Evolutionary conservation across 2,797 vertebrate genomes (phyloP).

Genomic region (Apogon talboti): DNA sequence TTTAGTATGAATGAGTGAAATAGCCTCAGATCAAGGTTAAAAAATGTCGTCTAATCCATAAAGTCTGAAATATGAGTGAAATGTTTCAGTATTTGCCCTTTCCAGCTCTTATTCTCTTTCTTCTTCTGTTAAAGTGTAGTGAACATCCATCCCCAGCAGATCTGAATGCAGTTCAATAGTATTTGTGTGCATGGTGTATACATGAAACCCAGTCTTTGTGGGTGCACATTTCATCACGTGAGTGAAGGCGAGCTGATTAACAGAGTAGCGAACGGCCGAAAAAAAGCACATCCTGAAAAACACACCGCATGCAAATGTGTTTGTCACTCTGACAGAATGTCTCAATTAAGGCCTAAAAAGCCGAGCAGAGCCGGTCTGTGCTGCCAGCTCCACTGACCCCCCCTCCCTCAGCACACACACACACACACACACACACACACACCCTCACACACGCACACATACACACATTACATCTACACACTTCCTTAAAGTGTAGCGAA

Average conservation of each 20-base stretch:
- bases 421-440: conserved; percentile 32
- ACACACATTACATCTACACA: conserved; percentile 51
- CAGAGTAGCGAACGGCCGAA: conserved; percentile 84
- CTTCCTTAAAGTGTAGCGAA: conserved; percentile 57
- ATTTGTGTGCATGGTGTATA: conserved; percentile 8
- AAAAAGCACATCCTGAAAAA: conserved; percentile 82
- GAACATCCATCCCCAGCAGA: conserved; percentile 70
- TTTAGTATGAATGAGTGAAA: no score
- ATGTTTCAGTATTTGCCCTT: background rate
- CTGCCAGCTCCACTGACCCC: conserved; percentile 87
- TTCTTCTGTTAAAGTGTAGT: conserved; percentile 83
- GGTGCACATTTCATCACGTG: conserved; percentile 27
- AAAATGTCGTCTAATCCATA: no score
- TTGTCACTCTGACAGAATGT: conserved; percentile 98
- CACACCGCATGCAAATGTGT: conserved; percentile 96
- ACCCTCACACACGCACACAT: conserved; percentile 17
- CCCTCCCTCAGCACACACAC: conserved; percentile 22
- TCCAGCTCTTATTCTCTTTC: conserved; percentile 26
- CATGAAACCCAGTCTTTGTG: background rate
- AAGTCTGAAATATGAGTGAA: background rate
- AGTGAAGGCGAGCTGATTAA: conserved; percentile 92
- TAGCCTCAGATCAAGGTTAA: no score
- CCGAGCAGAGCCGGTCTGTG: conserved; percentile 82
- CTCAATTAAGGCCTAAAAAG: conserved; percentile 93
- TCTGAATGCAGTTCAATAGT: conserved; percentile 15